phyloP scores from a whole-genome alignment of 2,113 vertebrate genomes.

The Hyperopisus bebe region DNA sequence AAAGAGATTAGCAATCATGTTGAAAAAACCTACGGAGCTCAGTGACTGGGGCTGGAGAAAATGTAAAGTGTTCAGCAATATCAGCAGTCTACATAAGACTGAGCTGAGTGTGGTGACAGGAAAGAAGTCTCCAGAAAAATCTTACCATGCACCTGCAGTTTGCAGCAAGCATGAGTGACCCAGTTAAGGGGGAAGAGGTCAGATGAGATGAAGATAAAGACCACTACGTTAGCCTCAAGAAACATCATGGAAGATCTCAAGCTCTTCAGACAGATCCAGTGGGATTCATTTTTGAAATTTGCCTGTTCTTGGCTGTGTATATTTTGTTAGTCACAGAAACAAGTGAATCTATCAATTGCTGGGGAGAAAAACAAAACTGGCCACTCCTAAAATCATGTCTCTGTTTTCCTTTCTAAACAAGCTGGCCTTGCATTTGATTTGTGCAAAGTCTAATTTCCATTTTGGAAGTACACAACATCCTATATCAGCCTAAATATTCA shows the following conservation, averaged over 20 bases:
- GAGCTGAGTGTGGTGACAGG: neutral
- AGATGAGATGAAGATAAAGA: neutral
- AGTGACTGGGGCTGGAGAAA: neutral
- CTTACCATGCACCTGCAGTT: neutral
- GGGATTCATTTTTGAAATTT: neutral
- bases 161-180: neutral
- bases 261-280: neutral
- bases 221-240: neutral
- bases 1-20: neutral
- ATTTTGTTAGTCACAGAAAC: neutral
- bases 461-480: neutral
- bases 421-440: neutral
- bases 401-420: neutral
- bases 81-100: neutral
- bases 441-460: neutral
- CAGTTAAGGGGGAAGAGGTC: neutral
- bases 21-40: neutral
- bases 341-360: neutral
- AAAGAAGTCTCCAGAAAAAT: neutral
- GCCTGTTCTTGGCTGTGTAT: neutral
- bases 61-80: neutral
- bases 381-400: neutral
- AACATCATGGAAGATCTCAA: neutral
- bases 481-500: neutral
- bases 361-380: neutral